Evolutionary conservation across 2,888 invertebrate species (phyloP), one percentile per base, ranked within the genome.

Genomic region (Onthophagus sagittarius): DNA sequence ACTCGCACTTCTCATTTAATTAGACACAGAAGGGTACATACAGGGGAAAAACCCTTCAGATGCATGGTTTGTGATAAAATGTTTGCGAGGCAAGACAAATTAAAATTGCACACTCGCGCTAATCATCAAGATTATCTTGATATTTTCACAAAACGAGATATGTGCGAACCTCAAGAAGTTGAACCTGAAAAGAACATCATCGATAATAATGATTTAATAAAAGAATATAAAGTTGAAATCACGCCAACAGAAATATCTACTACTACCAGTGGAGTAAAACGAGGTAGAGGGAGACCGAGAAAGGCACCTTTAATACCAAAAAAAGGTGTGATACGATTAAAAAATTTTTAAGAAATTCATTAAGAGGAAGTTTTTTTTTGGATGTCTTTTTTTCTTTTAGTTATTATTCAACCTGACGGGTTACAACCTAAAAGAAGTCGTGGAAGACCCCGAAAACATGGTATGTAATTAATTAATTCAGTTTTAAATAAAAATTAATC

Each of bases 11-110:
- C 92, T 0, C 92, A 92, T 83, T 85, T 92, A 78, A 89, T 89
- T 64, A 88, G 92, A 0, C 92, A 92, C 83, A 88, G 90, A 77
- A 87, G 92, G 75, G 91, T 91, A 32, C 92, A 92, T 84, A 92
- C 92, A 0, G 92, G 92, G 74, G 91, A 92, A 84, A 85, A 91
- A 7, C 92, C 92, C 2, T 92, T 90, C 84, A 89, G 88, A 71
- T 92, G 92, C 83, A 88, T 88, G 78, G 88, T 90, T 76, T 92
- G 92, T 84, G 91, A 91, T 0, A 89, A 92, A 72, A 90, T 90
- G 78, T 92, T 92, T 85, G 91, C 92, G 15, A 86, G 92, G 74
- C 91, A 91, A 78, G 92, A 92, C 84, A 92, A 92, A 81, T 86
- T 92, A 79, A 90, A 92, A 76, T 89, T 92, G 78, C 92, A 92